Evolutionary conservation across 2,797 vertebrate species (phyloP).

Genomic region (Botia kubotai): DNA sequence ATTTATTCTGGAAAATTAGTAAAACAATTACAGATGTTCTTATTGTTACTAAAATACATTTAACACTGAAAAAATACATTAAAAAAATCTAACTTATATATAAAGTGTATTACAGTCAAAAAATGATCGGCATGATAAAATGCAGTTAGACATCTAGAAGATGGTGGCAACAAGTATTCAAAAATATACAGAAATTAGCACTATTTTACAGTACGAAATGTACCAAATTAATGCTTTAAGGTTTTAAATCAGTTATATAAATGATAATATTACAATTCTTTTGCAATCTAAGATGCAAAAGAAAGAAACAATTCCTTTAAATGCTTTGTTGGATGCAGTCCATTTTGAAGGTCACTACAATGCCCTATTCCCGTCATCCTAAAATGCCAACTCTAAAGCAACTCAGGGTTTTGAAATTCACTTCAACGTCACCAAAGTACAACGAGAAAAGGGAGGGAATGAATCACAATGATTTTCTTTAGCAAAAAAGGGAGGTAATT

Average conservation of each 20-base stretch:
- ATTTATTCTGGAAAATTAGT: neutral
- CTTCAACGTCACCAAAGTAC: neutral
- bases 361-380: neutral
- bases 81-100: neutral
- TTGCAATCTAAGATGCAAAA: constrained; percentile 34
- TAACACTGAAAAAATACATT: neutral
- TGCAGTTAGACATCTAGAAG: neutral
- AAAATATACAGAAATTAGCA: neutral
- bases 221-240: neutral
- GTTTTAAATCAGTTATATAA: constrained; percentile 24
- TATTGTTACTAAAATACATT: neutral
- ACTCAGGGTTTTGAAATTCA: neutral
- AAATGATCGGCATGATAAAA: neutral
- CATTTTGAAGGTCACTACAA: constrained; percentile 28
- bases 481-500: neutral
- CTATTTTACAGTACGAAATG: constrained; percentile 21
- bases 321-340: constrained; percentile 39
- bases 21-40: neutral
- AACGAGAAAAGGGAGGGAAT: neutral
- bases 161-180: constrained; percentile 1
- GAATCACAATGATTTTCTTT: neutral
- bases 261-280: too few relatives aligned
- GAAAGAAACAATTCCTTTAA: constrained; percentile 42
- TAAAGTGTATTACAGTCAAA: neutral
- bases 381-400: constrained; percentile 39